Percentiles rank a stretch among this genome's conserved stretches.
Evolutionary conservation across 2,113 vertebrate species (phyloP).

Genomic region (Plecturocebus donacophilus): DNA sequence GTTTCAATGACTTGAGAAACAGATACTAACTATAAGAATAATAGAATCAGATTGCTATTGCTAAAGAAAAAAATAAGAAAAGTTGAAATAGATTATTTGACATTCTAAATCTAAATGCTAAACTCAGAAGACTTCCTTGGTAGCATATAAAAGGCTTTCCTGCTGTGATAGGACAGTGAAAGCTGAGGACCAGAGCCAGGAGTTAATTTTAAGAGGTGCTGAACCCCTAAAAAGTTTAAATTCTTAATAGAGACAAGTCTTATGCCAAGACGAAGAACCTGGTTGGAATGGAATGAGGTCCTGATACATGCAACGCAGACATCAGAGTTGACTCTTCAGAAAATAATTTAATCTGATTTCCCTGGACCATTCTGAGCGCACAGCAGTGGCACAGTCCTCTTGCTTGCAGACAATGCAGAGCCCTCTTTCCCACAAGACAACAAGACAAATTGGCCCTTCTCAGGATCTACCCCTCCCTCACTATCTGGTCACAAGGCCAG

Average conservation of each 20-base stretch:
- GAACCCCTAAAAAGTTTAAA: background rate
- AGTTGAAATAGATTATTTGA: background rate
- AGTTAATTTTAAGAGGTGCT: background rate
- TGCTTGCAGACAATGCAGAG: background rate
- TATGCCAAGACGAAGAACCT: background rate
- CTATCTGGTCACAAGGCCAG: background rate
- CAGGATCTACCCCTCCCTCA: background rate
- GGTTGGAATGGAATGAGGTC: background rate
- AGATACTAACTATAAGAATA: background rate
- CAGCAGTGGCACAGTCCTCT: background rate
- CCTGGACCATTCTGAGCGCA: background rate
- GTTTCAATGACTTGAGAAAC: background rate
- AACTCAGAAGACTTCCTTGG: background rate
- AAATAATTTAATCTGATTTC: background rate
- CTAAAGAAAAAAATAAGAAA: background rate
- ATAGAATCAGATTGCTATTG: background rate
- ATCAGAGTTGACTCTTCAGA: background rate
- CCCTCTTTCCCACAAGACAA: background rate
- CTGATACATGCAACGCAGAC: background rate
- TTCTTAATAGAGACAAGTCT: accelerated
- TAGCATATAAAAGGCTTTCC: background rate
- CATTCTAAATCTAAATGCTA: background rate
- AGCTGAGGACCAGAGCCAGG: background rate
- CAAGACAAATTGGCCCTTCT: background rate
- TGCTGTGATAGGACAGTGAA: background rate